These are phyloP conservation scores for Papilio machaon DNA, from an alignment of 1,140 invertebrate genomes.

Conservation along the genomic window DNA sequence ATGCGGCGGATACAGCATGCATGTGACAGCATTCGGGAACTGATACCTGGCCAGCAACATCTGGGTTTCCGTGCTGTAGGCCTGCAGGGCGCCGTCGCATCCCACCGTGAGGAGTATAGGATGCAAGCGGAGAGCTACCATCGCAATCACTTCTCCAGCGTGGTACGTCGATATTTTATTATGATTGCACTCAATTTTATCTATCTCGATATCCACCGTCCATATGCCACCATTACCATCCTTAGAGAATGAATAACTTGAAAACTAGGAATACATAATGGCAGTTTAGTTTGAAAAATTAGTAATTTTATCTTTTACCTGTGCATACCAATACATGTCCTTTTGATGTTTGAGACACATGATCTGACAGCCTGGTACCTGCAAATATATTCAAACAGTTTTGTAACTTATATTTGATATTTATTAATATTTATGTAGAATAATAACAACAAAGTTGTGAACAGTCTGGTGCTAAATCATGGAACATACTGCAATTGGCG, in stretches of 20 bases:
- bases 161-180: constrained; percentile 86
- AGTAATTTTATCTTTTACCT: constrained; percentile 80
- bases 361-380: constrained; percentile 80
- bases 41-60: constrained; percentile 83
- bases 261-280: background rate
- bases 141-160: constrained; percentile 87
- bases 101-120: constrained; percentile 88
- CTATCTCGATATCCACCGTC: constrained; percentile 89
- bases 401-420: background rate
- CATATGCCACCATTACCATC: constrained; percentile 93
- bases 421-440: background rate
- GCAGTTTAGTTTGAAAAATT: background rate
- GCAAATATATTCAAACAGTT: constrained; percentile 60
- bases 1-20: constrained; percentile 87
- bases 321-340: constrained; percentile 86
- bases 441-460: background rate
- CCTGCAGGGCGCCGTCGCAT: constrained; percentile 85
- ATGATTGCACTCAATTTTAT: constrained; percentile 82
- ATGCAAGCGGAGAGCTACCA: constrained; percentile 85
- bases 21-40: constrained; percentile 85
- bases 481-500: background rate
- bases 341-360: constrained; percentile 77
- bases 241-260: constrained; percentile 65
- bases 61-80: constrained; percentile 87
- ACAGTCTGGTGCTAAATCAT: too few relatives aligned